phyloP scores from a whole-genome alignment of 2,113 vertebrate genomes.

The Potamarius usumacintae region DNA sequence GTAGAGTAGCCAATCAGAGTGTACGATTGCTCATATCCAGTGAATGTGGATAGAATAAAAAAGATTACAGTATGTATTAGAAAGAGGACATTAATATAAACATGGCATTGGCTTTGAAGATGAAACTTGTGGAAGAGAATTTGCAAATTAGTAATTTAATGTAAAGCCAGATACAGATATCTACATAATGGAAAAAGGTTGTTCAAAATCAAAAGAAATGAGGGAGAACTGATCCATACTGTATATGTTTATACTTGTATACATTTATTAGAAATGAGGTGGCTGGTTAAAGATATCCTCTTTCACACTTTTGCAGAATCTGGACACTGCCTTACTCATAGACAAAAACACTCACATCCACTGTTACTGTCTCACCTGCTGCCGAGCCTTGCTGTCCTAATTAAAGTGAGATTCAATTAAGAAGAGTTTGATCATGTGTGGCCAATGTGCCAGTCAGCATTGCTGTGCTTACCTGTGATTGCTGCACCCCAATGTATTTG shows the following conservation, averaged over 20 bases:
- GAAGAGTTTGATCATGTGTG: slow-evolving; percentile 21
- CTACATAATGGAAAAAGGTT: background rate
- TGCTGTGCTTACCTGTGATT: slow-evolving; percentile 18
- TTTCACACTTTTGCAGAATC: background rate
- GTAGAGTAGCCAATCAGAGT: too few species aligned
- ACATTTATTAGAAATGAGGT: background rate
- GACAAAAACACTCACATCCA: background rate
- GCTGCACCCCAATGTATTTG: background rate
- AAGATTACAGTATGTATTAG: too few species aligned
- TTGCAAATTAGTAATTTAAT: background rate
- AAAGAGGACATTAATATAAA: background rate
- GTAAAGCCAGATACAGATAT: background rate
- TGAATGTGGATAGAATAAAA: too few species aligned
- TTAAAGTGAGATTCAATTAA: slow-evolving; percentile 30
- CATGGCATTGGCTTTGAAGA: background rate
- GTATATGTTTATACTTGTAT: too few species aligned
- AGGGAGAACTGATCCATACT: too few species aligned
- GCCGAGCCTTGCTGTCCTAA: background rate
- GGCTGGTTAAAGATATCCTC: background rate
- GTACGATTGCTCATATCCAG: too few species aligned
- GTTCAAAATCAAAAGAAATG: too few species aligned
- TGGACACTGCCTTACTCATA: background rate
- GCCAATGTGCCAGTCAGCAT: slow-evolving; percentile 27
- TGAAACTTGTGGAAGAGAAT: background rate
- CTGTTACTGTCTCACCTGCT: background rate